Conservation (phyloP, 2,113 vertebrate species). For the Turdus rufiventris region DNA sequence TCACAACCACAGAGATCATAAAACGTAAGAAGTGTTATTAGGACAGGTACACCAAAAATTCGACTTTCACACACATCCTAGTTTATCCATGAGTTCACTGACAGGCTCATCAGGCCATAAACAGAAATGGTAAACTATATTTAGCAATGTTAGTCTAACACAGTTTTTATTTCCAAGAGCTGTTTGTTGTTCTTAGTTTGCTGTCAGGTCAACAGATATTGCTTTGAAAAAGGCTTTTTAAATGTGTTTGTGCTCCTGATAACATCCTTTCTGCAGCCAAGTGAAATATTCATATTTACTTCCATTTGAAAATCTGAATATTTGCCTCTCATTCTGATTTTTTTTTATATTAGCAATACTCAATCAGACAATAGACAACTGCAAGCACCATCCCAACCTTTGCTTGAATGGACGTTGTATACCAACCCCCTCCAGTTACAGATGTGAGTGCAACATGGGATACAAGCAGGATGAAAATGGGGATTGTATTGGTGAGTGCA, state of each 20-base stretch:
- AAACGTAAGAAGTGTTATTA: background rate
- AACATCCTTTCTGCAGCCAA: background rate
- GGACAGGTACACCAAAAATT: background rate
- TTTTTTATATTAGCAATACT: constrained; percentile 64
- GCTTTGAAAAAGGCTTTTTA: background rate
- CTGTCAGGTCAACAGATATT: background rate
- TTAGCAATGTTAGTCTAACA: background rate
- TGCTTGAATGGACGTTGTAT: constrained; percentile 78
- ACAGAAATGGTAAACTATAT: background rate
- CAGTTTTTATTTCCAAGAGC: accelerated
- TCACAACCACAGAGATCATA: background rate
- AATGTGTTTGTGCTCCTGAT: background rate
- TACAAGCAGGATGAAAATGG: constrained; percentile 71
- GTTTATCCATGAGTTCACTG: background rate
- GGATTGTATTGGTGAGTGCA: constrained; percentile 74
- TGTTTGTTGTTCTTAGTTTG: background rate
- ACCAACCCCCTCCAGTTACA: constrained; percentile 69
- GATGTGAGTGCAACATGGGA: constrained; percentile 78
- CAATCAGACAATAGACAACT: constrained; percentile 76
- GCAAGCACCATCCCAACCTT: constrained; percentile 71
- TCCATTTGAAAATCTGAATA: background rate
- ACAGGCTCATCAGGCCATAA: background rate
- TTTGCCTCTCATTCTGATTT: background rate
- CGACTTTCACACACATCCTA: background rate
- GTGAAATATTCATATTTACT: background rate